phyloP scores from a whole-genome alignment of 1,140 invertebrate genomes.

The Cyrtorhinus lividipennis region DNA sequence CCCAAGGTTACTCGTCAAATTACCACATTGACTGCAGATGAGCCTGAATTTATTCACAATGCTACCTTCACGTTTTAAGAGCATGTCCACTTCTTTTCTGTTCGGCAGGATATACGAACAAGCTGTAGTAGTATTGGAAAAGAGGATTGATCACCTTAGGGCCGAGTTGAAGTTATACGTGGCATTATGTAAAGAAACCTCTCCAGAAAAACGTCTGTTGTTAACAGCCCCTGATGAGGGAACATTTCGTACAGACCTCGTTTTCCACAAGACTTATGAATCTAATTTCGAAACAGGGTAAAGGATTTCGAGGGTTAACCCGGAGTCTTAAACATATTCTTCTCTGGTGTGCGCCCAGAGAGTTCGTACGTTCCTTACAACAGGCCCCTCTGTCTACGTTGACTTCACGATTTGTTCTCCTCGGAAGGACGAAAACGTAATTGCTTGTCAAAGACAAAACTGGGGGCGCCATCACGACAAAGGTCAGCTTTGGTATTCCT shows the following conservation, averaged over 20 bases:
- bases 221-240: background rate
- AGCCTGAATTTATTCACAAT: no score
- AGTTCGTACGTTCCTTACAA: background rate
- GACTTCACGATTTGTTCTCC: background rate
- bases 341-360: background rate
- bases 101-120: no score
- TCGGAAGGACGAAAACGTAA: background rate
- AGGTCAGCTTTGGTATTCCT: background rate
- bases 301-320: background rate
- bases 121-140: no score
- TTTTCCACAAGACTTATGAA: background rate
- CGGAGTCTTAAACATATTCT: background rate
- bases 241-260: background rate
- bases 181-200: no score
- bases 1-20: no score
- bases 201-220: background rate
- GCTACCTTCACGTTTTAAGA: no score
- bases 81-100: no score
- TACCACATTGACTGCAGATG: no score
- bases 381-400: background rate
- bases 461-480: background rate
- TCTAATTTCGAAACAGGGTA: background rate
- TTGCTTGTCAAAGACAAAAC: background rate
- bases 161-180: no score
- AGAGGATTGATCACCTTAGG: no score